Conservation (phyloP, 2,113 vertebrate genomes). For the Bos taurus region ARS-UCD2.0 NC_037348.1:6299501-6300000, state of each 20-base stretch:
- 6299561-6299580: neutral
- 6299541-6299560: neutral
- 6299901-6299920: neutral
- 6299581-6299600: neutral
- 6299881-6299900: neutral
- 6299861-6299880: neutral
- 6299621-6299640: neutral
- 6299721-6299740: neutral
- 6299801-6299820: neutral
- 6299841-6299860: neutral
- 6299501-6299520: neutral
- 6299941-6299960: neutral
- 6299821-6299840: neutral
- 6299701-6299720: neutral
- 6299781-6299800: neutral
- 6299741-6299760: neutral
- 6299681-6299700: neutral
- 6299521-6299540: neutral
- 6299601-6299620: neutral
- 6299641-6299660: neutral
- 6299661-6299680: neutral
- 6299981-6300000: too few relatives aligned
- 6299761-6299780: neutral
- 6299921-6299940: neutral
- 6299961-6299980: neutral